Evolutionary conservation across 1,140 invertebrate species (phyloP).

Genomic region (Nymphalis io): DNA sequence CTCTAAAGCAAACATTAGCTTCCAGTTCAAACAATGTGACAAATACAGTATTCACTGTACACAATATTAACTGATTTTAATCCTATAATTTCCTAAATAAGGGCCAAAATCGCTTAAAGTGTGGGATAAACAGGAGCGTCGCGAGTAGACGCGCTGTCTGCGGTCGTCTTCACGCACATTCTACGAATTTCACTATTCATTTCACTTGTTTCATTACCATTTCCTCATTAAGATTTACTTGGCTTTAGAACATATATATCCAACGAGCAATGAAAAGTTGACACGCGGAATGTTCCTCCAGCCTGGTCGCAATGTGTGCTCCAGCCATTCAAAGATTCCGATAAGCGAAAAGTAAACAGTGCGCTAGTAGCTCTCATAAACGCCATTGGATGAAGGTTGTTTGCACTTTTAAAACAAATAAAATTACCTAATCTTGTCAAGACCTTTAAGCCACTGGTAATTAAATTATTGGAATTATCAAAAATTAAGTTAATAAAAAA

Average conservation of each 20-base stretch:
- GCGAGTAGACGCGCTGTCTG: slow-evolving; percentile 48
- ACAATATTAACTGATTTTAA: slow-evolving; percentile 20
- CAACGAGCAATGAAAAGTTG: slow-evolving; percentile 28
- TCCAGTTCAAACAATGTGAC: slow-evolving; percentile 30
- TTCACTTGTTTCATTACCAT: slow-evolving; percentile 33
- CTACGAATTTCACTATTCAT: slow-evolving; percentile 28
- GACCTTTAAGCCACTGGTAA: background rate
- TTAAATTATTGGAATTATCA: background rate
- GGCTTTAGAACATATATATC: background rate
- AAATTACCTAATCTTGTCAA: background rate
- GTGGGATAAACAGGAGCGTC: slow-evolving; percentile 19
- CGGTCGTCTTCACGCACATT: slow-evolving; percentile 27
- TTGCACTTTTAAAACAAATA: slow-evolving; percentile 37
- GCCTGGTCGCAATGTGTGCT: slow-evolving; percentile 13
- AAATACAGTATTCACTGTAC: slow-evolving; percentile 19
- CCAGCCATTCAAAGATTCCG: slow-evolving; percentile 31
- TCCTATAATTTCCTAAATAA: slow-evolving; percentile 30
- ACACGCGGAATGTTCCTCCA: slow-evolving; percentile 29
- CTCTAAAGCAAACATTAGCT: slow-evolving; percentile 33
- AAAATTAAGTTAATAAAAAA: background rate
- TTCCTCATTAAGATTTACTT: slow-evolving; percentile 3
- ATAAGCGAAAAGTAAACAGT: slow-evolving; percentile 36
- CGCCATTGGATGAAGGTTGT: slow-evolving; percentile 23
- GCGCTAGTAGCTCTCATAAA: slow-evolving; percentile 14
- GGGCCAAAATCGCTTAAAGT: slow-evolving; percentile 24